Evolutionary conservation across 2,888 invertebrate genomes (phyloP), one percentile per base, ranked within the genome.

Genomic region (Itoplectis maculator): DNA sequence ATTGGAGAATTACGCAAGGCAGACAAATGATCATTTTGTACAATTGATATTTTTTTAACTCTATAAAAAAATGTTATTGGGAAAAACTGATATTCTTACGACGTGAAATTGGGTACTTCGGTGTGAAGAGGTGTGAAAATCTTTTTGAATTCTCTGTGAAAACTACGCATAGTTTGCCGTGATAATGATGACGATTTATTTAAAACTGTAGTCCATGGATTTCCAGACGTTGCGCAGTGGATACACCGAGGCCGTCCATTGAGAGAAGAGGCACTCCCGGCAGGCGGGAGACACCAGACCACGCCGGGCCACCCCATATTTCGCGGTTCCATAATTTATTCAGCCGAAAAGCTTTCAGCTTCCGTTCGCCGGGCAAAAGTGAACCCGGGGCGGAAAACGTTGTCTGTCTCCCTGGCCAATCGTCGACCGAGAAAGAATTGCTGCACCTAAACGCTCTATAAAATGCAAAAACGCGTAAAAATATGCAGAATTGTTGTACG

Each of bases 351-450:
- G 85, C 85, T 88, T 83, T 87, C 85, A 85, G 18, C 69, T 61
- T 56, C 61, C 63, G 81, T 83, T 86, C 86, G 86, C 88, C 87
- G 82, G 79, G 88, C 86, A 87, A 88, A 87, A 88, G 84, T 85
- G 59, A 77, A 69, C 61, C 29, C 15, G 66, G 13, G 20, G 13
- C 51, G 29, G 74, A 82, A n/a, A 82, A 74, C 72, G 63, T 75
- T 74, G 47, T 73, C 73, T 65, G 66, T 69, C n/a, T n/a, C n/a
- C 49, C 65, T 9, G 29, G 37, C 56, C 76, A 70, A 79, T 82
- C 65, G 70, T 66, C 70, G 66, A 66, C 37, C 49, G 45, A 59
- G 45, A 40, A 66, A 81, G 51, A 69, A n/a, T n/a, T 40, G 40
- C 15, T 18, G 23, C 56, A 63, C 23, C n/a, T n/a, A 13, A 54